Evolutionary conservation across 2,888 invertebrate species (phyloP), one percentile per base, ranked within the genome.

Genomic region (Caprella mutica): DNA sequence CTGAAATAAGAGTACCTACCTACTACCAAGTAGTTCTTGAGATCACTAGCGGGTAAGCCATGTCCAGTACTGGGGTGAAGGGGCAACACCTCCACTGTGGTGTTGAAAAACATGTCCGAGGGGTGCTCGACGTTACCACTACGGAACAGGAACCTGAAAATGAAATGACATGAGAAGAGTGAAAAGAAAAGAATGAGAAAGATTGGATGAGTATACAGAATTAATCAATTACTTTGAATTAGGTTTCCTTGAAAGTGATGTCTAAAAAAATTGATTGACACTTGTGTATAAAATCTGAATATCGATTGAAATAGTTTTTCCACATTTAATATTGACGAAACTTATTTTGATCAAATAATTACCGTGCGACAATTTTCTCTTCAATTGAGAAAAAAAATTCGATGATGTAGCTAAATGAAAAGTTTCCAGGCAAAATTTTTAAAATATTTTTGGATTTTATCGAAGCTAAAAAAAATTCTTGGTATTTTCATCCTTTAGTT

Each of bases 61-160:
- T 58, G 58, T 9, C 59, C 63, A 26, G 64, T 35, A 26, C 66
- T 57, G 27, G 66, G 57, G 6, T 68, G 62, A 3, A 66, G 67
- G 1, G 85, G 82, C 53, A 84, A 72, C 5, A 89, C 79, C 74
- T 93, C 91, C 5, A 94, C 80, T 0, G 85, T 84, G 0, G 92
- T 87, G 67, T 91, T 85, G 70, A 84, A 83, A 70, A 94, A 85
- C 68, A 83, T 84, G 74, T 94, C 93, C 1, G 84, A 84, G 0
- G 85, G 83, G 74, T 93, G 92, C 68, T 91, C 88, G 0, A 82
- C 80, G 72, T 92, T 93, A 26, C 92, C 92, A 72, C 90, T 92
- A 60, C 86, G 81, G 71, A 91, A 85, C 60, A 81, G 76, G 74
- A 81, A 90, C 67, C 63, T 61, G 46, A n/a, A 50, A 46, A 6